Evolutionary conservation across 2,888 invertebrate species (phyloP).

Genomic region (Pomacea canaliculata): DNA sequence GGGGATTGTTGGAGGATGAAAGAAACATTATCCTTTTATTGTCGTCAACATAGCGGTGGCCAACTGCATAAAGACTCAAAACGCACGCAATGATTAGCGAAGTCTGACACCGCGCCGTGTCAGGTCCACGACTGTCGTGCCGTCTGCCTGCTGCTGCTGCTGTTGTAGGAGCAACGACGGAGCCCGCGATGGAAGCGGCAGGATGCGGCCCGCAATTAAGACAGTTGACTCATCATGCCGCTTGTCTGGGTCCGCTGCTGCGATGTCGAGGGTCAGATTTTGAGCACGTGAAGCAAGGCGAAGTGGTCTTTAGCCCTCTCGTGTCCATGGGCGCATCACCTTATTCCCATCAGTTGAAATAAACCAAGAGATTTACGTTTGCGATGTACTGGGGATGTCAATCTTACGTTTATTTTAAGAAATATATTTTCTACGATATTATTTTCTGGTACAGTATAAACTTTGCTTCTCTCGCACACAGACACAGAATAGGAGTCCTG

Average conservation of each 20-base stretch:
- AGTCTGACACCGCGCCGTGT: background rate
- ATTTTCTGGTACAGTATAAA: no score
- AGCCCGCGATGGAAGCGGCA: background rate
- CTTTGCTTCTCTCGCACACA: no score
- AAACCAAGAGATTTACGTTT: no score
- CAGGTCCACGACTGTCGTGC: no score
- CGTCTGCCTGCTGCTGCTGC: background rate
- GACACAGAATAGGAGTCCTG: no score
- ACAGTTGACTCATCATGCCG: background rate
- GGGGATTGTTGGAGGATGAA: background rate
- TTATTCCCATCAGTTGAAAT: no score
- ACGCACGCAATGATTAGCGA: background rate
- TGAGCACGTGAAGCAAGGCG: background rate
- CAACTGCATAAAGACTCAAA: background rate
- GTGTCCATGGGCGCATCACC: no score
- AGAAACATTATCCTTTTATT: conserved; percentile 9
- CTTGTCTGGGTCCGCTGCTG: background rate
- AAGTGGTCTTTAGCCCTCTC: no score
- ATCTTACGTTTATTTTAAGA: no score
- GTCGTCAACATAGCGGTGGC: background rate
- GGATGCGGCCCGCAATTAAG: background rate
- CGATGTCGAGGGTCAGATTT: no score
- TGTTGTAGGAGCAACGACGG: background rate
- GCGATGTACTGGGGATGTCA: no score
- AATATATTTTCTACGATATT: no score